Conservation (phyloP, 1,140 invertebrate genomes). For the fruit fly (Drosophila melanogaster) region DNA sequence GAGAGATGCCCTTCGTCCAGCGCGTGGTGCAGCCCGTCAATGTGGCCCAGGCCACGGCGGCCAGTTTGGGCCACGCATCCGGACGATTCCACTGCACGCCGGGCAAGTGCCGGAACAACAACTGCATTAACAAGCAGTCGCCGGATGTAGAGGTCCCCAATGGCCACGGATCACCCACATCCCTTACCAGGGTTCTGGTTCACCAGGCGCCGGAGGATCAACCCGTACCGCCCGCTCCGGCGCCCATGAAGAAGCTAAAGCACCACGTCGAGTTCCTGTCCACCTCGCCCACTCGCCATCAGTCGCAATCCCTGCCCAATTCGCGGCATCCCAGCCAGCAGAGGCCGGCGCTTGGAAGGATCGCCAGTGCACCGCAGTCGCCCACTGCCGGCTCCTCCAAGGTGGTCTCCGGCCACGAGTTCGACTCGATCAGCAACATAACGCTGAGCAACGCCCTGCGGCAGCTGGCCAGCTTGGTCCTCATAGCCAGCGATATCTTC, state of each 20-base stretch:
- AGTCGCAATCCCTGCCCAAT: constrained; percentile 71
- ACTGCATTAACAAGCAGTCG: constrained; percentile 75
- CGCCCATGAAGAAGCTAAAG: constrained; percentile 78
- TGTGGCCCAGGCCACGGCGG: constrained; percentile 87
- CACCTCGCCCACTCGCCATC: constrained; percentile 52
- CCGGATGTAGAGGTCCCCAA: constrained; percentile 23
- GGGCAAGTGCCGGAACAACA: constrained; percentile 82
- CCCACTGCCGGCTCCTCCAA: constrained; percentile 58
- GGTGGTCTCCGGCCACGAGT: constrained; percentile 87
- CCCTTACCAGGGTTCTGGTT: constrained; percentile 47
- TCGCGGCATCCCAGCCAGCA: constrained; percentile 72
- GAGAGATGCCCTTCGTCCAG: constrained; percentile 90
- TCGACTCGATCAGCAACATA: constrained; percentile 91
- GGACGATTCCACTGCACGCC: constrained; percentile 72
- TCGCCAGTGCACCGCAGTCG: constrained; percentile 65
- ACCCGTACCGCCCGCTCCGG: constrained; percentile 58
- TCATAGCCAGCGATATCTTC: constrained; percentile 91
- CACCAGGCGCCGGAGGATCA: constrained; percentile 48
- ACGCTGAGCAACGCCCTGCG: constrained; percentile 90
- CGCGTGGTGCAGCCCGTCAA: constrained; percentile 89
- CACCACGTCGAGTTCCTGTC: constrained; percentile 79
- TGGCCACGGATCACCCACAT: constrained; percentile 31
- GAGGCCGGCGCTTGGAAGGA: constrained; percentile 36
- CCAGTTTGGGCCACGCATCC: constrained; percentile 83
- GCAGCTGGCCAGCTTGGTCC: constrained; percentile 91